Conservation (phyloP, 2,113 vertebrate species). For the Pseudorectes ferrugineus region DNA sequence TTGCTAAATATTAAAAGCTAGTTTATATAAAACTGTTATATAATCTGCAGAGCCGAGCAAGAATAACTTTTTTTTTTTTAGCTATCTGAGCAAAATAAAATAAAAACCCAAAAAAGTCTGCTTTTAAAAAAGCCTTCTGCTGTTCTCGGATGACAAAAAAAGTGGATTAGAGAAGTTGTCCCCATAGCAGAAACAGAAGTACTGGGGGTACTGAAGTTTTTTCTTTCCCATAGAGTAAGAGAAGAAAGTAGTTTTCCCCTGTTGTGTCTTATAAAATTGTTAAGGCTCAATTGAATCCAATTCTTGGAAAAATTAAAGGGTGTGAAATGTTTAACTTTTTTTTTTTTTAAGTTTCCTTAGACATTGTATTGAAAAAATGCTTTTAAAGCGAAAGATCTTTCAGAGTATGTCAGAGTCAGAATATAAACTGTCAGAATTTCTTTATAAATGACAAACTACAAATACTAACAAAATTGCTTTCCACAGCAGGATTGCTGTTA, state of each 20-base stretch:
- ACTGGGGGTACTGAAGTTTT: not conserved
- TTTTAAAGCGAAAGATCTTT: not conserved
- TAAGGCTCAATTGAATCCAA: not conserved
- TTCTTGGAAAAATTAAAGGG: not conserved
- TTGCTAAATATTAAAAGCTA: not conserved
- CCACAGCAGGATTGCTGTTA: not conserved
- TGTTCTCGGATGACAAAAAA: not conserved
- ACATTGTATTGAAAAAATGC: not conserved
- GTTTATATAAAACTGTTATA: not conserved
- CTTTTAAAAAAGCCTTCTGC: not conserved
- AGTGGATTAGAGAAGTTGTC: not conserved
- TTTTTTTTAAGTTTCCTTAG: not conserved
- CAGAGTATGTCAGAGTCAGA: not conserved
- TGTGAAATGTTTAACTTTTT: not conserved
- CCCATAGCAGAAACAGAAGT: not conserved
- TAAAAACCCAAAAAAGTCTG: rapidly evolving
- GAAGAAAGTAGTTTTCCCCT: not conserved
- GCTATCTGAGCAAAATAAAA: not conserved
- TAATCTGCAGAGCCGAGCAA: not conserved
- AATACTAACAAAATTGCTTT: not conserved
- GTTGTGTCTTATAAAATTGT: not conserved
- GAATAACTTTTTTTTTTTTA: not conserved
- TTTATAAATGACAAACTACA: not conserved
- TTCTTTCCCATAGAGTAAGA: not conserved
- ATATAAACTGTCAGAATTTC: not conserved